Base-by-base conservation (phyloP, 2,888 invertebrate genomes). In the Rhingia rostrata region DNA sequence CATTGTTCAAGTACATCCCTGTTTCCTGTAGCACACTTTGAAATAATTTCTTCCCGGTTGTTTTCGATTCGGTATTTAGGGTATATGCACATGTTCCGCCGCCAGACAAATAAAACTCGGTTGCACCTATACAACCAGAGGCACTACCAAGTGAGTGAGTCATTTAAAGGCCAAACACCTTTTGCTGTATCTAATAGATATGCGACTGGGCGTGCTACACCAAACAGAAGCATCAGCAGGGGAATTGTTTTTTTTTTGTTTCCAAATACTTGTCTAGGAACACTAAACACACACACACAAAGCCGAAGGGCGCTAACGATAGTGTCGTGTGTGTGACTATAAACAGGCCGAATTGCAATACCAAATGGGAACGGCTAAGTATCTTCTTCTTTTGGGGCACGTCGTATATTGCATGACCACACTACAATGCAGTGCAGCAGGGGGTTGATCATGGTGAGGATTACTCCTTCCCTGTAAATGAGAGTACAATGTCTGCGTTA, bases 141-240 rank as follows among this genome's bases (percentile, higher is more conserved):
- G 14, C 51, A 43, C 45, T 45, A 69, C 6, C 41, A 39, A 58
- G 56, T 58, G 56, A 33, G 22, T 22, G 66, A 77, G 82, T 77
- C 82, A 82, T 82, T 70, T 77, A 70, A 37, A 77, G 82, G 82
- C 64, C 77, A 82, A 82, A 82, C 82, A 82, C 82, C 82, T 82
- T 70, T 77, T 37, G 54, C 2, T 49, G 53, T 77, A 32, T 56
- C 54, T 49, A 12, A 6, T 58, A 60, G 45, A 45, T 51, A 39
- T 49, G 61, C 45, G 22, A 22, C 22, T 22, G 22, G 22, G 22
- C 22, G 22, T 2, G 22, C 2, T 70, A 39, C 69, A 69, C 14
- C 49, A 61, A 47, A 33, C 37, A 60, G 10, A 32, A 12, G 7
- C 56, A 64, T 51, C 58, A 64, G 30, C 10, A 4, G 60, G 58